Conservation (phyloP, 2,113 vertebrate species). For the Oostethus manadensis region DNA sequence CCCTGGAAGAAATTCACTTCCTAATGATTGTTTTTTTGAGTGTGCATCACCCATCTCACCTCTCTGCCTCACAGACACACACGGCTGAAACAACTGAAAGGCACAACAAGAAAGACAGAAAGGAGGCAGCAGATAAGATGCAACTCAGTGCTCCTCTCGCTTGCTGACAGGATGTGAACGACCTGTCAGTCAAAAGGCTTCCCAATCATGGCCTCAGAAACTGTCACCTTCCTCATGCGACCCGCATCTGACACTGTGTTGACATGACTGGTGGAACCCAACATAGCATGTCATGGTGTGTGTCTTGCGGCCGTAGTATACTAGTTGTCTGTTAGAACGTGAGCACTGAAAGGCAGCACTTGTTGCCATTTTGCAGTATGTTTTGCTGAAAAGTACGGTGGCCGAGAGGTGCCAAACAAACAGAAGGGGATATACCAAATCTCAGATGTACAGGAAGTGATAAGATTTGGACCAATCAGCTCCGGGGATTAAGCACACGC, state of each 20-base stretch:
- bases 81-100: slow-evolving; percentile 23
- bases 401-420: no score
- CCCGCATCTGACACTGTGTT: slow-evolving; percentile 11
- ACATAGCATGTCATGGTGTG: slow-evolving; percentile 23
- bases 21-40: slow-evolving; percentile 20
- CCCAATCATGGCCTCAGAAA: slow-evolving; percentile 18
- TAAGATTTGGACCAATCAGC: no score
- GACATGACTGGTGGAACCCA: slow-evolving; percentile 18
- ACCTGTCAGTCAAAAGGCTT: slow-evolving; percentile 37
- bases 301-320: slow-evolving; percentile 19
- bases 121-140: background rate
- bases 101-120: slow-evolving; percentile 9
- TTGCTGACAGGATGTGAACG: slow-evolving; percentile 37
- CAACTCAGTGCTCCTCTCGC: slow-evolving; percentile 17
- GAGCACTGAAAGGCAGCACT: background rate
- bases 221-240: slow-evolving; percentile 21
- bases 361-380: background rate
- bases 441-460: no score
- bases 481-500: no score
- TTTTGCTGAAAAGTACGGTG: background rate
- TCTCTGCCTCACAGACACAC: slow-evolving; percentile 3
- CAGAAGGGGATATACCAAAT: no score
- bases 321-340: slow-evolving; percentile 27
- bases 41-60: background rate
- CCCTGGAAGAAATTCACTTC: slow-evolving; percentile 21